These are phyloP conservation scores for Drosophila takahashii DNA, from an alignment of 1,140 invertebrate genomes.

Conservation along the genomic window DNA sequence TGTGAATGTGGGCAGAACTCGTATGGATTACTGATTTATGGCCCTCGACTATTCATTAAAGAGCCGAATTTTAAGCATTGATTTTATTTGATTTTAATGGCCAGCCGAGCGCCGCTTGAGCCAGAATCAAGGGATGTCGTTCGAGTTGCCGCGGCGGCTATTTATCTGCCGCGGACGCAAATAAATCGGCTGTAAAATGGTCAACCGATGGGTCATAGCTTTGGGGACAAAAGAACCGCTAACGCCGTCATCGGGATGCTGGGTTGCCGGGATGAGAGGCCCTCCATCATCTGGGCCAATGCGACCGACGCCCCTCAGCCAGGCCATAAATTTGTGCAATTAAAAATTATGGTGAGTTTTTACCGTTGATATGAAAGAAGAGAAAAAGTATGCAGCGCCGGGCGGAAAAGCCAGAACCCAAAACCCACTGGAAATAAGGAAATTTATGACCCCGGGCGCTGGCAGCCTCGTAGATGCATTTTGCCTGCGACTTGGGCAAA, in stretches of 20 bases:
- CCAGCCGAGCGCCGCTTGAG: slow-evolving; percentile 19
- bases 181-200: slow-evolving; percentile 73
- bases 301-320: slow-evolving; percentile 34
- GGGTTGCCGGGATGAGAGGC: background rate
- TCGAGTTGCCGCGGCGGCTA: slow-evolving; percentile 24
- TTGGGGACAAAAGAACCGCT: slow-evolving; percentile 73
- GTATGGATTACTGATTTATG: slow-evolving; percentile 80
- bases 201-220: slow-evolving; percentile 35
- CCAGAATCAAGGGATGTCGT: background rate
- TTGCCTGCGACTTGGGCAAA: slow-evolving; percentile 52
- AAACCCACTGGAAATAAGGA: slow-evolving; percentile 43
- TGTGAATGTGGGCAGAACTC: slow-evolving; percentile 50
- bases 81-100: slow-evolving; percentile 82
- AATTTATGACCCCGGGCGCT: slow-evolving; percentile 61
- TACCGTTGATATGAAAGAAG: slow-evolving; percentile 56
- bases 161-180: slow-evolving; percentile 63
- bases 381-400: slow-evolving; percentile 13
- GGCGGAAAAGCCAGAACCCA: background rate
- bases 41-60: slow-evolving; percentile 71
- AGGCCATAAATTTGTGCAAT: slow-evolving; percentile 76
- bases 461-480: slow-evolving; percentile 31
- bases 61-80: slow-evolving; percentile 65
- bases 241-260: slow-evolving; percentile 64
- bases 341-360: slow-evolving; percentile 80
- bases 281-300: slow-evolving; percentile 48